Conservation (phyloP, 2,113 vertebrate species). For the Saccopteryx bilineata region DNA sequence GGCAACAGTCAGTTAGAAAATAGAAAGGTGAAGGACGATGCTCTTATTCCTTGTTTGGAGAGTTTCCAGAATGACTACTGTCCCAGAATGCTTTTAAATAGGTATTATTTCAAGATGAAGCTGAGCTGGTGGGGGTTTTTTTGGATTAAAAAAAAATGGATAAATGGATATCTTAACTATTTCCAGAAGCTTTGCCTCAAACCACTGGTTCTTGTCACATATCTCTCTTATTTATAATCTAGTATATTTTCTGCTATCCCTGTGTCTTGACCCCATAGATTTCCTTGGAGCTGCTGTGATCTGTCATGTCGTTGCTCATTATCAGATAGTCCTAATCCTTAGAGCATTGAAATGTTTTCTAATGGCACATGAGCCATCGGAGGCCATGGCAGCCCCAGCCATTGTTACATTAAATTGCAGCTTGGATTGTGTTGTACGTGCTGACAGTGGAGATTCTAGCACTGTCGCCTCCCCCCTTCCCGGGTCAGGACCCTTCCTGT, state of each 20-base stretch:
- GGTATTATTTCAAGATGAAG: background rate
- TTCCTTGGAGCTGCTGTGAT: constrained; percentile 52
- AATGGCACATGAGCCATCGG: background rate
- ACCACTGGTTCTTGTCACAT: background rate
- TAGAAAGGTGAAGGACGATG: background rate
- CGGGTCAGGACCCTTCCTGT: constrained; percentile 22
- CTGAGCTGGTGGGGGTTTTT: background rate
- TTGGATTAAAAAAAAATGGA: too few species aligned
- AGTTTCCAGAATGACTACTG: background rate
- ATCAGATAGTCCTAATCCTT: constrained; percentile 59
- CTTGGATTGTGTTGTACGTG: background rate
- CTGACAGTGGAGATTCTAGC: background rate
- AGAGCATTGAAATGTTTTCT: constrained; percentile 31
- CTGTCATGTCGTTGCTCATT: constrained; percentile 54
- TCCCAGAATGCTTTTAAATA: background rate
- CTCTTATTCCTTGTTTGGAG: background rate
- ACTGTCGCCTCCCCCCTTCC: background rate
- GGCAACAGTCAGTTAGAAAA: constrained; percentile 60
- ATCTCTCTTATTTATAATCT: background rate
- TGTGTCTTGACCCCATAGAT: constrained; percentile 19
- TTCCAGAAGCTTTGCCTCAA: constrained; percentile 39
- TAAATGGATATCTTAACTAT: background rate
- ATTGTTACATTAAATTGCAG: background rate
- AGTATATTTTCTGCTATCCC: background rate
- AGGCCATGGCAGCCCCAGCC: background rate